Percentiles rank a stretch among this genome's conserved stretches.
Evolutionary conservation across 2,888 invertebrate genomes (phyloP).

Genomic region (Aproaerema taeniolella): DNA sequence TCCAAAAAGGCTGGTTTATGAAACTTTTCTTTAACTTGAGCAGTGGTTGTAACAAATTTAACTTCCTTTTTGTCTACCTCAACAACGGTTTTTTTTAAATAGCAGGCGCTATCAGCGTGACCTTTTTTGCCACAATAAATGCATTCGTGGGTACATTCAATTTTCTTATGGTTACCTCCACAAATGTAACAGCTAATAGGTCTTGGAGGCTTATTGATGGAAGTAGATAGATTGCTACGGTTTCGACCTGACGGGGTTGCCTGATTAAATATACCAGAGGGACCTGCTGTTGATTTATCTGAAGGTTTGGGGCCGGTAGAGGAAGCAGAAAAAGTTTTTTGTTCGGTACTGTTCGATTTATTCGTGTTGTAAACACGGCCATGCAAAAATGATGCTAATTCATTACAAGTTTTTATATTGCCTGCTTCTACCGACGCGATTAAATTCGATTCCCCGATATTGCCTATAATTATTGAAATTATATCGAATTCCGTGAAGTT

Average conservation of each 20-base stretch:
- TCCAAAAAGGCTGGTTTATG: not conserved
- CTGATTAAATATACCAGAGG: too few species aligned
- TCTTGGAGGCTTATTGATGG: not conserved
- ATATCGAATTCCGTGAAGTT: constrained; percentile 19
- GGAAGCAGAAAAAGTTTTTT: not conserved
- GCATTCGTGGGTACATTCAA: not conserved
- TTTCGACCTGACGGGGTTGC: not conserved
- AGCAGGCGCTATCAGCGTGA: not conserved
- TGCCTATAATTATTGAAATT: constrained; percentile 22
- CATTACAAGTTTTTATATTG: constrained; percentile 17
- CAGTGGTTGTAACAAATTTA: not conserved
- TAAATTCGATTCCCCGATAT: constrained; percentile 18
- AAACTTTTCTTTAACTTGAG: constrained; percentile 3
- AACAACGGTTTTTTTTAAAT: not conserved
- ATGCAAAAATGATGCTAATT: constrained; percentile 12
- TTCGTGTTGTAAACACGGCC: not conserved
- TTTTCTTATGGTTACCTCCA: constrained; percentile 6
- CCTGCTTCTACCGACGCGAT: constrained; percentile 21
- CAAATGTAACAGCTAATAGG: not conserved
- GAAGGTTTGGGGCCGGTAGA: too few species aligned
- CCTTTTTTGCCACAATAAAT: not conserved
- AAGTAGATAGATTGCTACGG: not conserved
- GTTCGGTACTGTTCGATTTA: not conserved
- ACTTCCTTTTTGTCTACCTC: not conserved
- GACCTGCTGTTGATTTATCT: too few species aligned